Evolutionary conservation across 2,888 invertebrate species (phyloP), one percentile per base, ranked within the genome.

Genomic region (Ceraclea dissimilis): DNA sequence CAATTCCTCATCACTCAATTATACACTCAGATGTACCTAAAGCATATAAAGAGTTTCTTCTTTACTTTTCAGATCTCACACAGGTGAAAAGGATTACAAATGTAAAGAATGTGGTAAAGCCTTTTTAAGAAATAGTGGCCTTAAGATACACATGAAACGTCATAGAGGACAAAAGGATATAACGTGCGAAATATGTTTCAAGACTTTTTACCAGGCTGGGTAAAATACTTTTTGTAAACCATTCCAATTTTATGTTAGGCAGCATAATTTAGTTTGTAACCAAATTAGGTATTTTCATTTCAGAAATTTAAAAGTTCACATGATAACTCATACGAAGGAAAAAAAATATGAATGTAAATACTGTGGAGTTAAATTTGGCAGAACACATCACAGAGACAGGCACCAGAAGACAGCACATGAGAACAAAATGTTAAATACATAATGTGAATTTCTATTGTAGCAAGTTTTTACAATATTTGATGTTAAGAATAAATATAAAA

Each of bases 381-480:
- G 76, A 39, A 73, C 73, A 26, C 76, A 76, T 65, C 76, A 77
- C 62, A 68, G 73, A 52, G 69, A 70, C 62, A 66, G 76, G 1
- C 76, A 76, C 66, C 72, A 76, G 65, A 68, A 62, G 61, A 75
- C 73, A 0, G 73, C 74, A 1, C 76, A 76, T 62, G 67, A 71
- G 19, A 47, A 18, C 18, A 47, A 47, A 19, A 18, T 26, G 26
- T 10, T 10, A 26, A 26, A 26, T n/a, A n/a, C n/a, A n/a, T n/a
- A n/a, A n/a, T n/a, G n/a, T n/a, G n/a, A n/a, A n/a, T n/a, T n/a
- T n/a, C n/a, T n/a, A n/a, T n/a, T n/a, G n/a, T n/a, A n/a, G n/a
- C n/a, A n/a, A n/a, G n/a, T n/a, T n/a, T n/a, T n/a, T n/a, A n/a
- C n/a, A n/a, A n/a, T n/a, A n/a, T n/a, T n/a, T n/a, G n/a, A n/a